These are phyloP conservation scores for Sorex araneus DNA, from an alignment of 2,113 vertebrate genomes.

Conservation along the genomic window DNA sequence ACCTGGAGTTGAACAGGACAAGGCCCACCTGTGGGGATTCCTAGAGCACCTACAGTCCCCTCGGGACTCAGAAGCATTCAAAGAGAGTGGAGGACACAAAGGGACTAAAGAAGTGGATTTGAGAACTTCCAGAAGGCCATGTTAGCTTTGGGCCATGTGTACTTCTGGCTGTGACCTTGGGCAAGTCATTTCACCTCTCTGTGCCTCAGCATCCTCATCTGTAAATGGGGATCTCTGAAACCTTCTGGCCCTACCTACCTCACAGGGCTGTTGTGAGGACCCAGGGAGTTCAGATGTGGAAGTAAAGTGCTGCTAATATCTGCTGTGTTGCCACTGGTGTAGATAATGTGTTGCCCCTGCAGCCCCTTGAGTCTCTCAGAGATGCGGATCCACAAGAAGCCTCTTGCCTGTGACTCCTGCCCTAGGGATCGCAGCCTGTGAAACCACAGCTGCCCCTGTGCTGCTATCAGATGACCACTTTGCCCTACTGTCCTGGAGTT, in stretches of 20 bases:
- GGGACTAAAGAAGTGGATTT: not conserved
- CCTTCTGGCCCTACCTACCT: constrained; percentile 81
- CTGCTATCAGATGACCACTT: not conserved
- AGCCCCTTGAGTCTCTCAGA: not conserved
- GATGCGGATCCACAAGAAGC: not conserved
- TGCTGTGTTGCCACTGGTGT: not conserved
- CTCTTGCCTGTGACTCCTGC: not conserved
- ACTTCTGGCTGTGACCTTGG: constrained; percentile 57
- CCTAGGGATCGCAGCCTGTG: not conserved
- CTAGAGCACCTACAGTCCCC: constrained; percentile 59
- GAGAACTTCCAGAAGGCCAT: not conserved
- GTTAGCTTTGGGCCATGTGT: constrained; percentile 4
- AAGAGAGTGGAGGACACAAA: constrained; percentile 26
- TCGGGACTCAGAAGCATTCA: constrained; percentile 38
- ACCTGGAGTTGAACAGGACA: constrained; percentile 83
- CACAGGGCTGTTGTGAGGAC: constrained; percentile 85
- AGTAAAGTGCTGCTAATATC: constrained; percentile 75
- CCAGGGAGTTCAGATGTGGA: constrained; percentile 65
- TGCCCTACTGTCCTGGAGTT: not conserved
- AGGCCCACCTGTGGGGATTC: constrained; percentile 60
- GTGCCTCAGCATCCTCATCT: constrained; percentile 83
- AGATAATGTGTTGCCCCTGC: not conserved
- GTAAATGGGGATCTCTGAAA: constrained; percentile 77
- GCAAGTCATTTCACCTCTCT: constrained; percentile 78
- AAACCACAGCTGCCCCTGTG: constrained; percentile 4